These are phyloP conservation scores for Parelbella ahira DNA, from an alignment of 2,888 invertebrate species.

Conservation along the genomic window DNA sequence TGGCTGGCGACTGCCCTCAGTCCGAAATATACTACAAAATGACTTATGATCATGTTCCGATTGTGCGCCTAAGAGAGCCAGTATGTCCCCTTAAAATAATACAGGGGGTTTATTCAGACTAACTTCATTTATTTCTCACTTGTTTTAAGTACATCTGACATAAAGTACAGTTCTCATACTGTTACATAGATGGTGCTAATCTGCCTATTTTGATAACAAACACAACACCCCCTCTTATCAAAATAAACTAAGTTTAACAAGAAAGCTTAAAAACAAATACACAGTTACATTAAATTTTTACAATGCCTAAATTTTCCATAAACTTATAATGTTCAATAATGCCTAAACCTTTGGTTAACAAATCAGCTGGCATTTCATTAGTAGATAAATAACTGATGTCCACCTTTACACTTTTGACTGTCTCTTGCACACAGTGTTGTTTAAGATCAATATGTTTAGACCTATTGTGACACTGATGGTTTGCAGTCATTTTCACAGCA, in stretches of 20 bases:
- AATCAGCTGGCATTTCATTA: constrained; percentile 13
- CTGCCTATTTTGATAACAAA: neutral
- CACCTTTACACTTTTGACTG: constrained; percentile 1
- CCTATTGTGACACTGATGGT: constrained; percentile 22
- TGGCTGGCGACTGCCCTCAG: too few species aligned
- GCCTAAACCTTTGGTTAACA: constrained; percentile 3
- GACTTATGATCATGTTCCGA: too few species aligned
- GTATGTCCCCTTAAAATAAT: too few species aligned
- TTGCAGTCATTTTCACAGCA: constrained; percentile 23
- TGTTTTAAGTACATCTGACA: too few species aligned
- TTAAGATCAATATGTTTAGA: constrained; percentile 23
- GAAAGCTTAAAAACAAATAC: neutral
- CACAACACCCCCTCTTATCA: constrained; percentile 5
- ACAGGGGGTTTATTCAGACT: too few species aligned
- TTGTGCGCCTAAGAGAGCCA: too few species aligned
- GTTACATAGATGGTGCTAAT: too few species aligned
- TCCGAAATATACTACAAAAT: too few species aligned
- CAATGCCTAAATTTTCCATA: constrained; percentile 1
- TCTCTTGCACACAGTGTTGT: neutral
- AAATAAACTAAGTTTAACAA: too few species aligned
- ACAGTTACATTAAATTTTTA: neutral
- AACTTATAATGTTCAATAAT: neutral
- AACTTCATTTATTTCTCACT: too few species aligned
- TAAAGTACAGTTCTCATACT: too few species aligned
- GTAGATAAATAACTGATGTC: neutral